phyloP scores from a whole-genome alignment of 2,113 vertebrate genomes.

The Daubentonia madagascariensis region DNA sequence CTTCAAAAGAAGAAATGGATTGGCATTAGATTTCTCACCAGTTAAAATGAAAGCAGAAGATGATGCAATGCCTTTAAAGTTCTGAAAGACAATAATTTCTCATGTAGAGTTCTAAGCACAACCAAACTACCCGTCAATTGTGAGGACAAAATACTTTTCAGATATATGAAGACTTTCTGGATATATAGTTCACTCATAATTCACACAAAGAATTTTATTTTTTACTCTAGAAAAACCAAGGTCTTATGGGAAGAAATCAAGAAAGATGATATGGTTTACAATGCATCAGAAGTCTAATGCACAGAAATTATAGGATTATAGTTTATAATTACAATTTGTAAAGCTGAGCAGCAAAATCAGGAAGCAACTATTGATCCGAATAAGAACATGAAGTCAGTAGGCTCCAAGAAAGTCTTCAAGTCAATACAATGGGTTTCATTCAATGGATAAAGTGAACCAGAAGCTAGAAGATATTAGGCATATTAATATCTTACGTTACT shows the following conservation, averaged over 20 bases:
- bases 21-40: neutral
- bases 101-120: neutral
- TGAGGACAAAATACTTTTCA: neutral
- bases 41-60: neutral
- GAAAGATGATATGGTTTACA: neutral
- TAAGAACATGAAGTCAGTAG: neutral
- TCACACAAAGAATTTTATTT: neutral
- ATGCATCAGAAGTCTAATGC: neutral
- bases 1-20: neutral
- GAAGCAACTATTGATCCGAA: neutral
- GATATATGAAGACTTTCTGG: neutral
- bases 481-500: neutral
- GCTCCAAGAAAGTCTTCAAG: neutral
- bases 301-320: neutral
- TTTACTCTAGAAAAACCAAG: neutral
- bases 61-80: neutral
- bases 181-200: neutral
- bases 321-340: neutral
- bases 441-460: neutral
- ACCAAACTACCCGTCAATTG: neutral
- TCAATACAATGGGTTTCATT: neutral
- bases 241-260: neutral
- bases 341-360: neutral
- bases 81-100: neutral
- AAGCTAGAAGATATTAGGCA: neutral